Base-by-base conservation (phyloP, 1,140 invertebrate genomes). In the Periplaneta americana region DNA sequence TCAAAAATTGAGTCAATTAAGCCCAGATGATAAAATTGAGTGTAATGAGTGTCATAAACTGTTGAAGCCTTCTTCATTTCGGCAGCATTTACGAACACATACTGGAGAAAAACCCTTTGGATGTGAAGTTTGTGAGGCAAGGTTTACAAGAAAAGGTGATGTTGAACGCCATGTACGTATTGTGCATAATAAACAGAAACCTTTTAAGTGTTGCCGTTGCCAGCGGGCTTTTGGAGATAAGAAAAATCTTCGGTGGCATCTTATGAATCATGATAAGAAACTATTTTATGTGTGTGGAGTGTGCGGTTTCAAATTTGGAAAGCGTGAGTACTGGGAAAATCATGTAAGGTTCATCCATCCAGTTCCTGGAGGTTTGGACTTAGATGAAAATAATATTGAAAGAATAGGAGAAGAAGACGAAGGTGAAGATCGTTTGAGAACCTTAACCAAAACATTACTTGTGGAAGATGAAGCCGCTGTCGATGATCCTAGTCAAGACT, bases 51-150 rank as follows among this genome's bases (percentile, higher is more conserved):
- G 85, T 39, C 85, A 85, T 75, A 85, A 85, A 39, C 81, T 84
- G 32, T 80, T 86, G 22, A 86, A 86, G 81, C 84, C 85, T 74
- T 84, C 84, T n/a, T 86, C 85, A 18, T 84, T 86, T 75, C 84
- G 85, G 74, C 85, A 85, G 31, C 93, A 94, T 85, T 87, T 92
- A 48, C 87, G 94, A 79, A 93, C 92, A 82, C 94, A 95, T 82
- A 94, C 93, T 2, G 93, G 93, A 82, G 93, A 95, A 82, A 94
- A 94, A 85, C 95, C 94, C 3, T 95, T 94, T 85, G 89, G 90
- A 57, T 96, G 95, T 85, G 88, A 91, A 31, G 88, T 90, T 82
- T 96, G 95, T 85, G 87, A 91, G 84, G 84, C 85, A 18, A 84
- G 83, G 57, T 87, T 87, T 82, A 86, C 85, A 15, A 82, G 86